phyloP scores from a whole-genome alignment of 2,113 vertebrate genomes.

The Panthera tigris region DNA sequence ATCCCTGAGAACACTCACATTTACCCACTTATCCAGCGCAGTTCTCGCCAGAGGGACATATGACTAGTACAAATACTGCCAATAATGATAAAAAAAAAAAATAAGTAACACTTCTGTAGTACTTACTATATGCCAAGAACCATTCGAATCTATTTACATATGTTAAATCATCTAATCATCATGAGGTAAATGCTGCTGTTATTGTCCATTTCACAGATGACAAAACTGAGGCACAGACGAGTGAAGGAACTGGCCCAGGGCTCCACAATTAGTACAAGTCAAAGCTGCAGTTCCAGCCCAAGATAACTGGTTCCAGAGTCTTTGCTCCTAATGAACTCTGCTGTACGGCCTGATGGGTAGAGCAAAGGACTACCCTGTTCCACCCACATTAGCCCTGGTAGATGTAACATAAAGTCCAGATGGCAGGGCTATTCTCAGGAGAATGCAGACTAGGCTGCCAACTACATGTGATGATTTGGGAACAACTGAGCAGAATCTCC shows the following conservation, averaged over 20 bases:
- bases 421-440: background rate
- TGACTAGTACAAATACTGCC: background rate
- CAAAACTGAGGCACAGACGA: background rate
- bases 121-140: background rate
- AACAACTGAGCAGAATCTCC: background rate
- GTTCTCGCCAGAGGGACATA: background rate
- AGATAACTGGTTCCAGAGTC: background rate
- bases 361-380: background rate
- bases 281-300: background rate
- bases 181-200: background rate
- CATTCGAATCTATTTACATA: background rate
- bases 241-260: background rate
- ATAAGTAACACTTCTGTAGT: background rate
- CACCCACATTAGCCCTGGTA: background rate
- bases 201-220: conserved; percentile 13
- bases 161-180: conserved; percentile 28
- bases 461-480: background rate
- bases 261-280: background rate
- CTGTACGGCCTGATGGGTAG: background rate
- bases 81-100: conserved; percentile 20
- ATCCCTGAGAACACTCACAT: background rate
- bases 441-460: background rate
- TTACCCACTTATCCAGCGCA: background rate
- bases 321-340: conserved; percentile 22
- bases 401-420: background rate